Conservation (phyloP, 2,797 vertebrate species). For the Acropternis orthonyx region DNA sequence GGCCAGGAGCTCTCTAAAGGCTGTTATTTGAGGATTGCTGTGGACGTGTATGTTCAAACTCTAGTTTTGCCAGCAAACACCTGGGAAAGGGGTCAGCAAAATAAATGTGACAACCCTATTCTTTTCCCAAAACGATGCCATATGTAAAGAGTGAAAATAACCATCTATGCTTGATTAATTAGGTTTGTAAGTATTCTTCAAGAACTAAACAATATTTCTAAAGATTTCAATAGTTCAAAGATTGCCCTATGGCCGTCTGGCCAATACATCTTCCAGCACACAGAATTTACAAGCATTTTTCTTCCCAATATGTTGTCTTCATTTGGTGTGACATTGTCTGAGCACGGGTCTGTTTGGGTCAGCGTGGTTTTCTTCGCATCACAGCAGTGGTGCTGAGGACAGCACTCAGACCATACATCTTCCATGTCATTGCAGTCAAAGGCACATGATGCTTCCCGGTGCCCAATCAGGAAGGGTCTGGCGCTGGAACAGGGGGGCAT, state of each 20-base stretch:
- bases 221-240: constrained; percentile 86
- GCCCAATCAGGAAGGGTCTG: constrained; percentile 78
- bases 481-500: constrained; percentile 76
- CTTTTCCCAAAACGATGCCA: constrained; percentile 73
- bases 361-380: constrained; percentile 80
- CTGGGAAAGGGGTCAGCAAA: constrained; percentile 71
- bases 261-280: constrained; percentile 83
- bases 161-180: constrained; percentile 85
- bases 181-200: constrained; percentile 85
- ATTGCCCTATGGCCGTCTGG: constrained; percentile 81
- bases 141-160: constrained; percentile 79
- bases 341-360: constrained; percentile 81
- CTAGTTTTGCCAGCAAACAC: constrained; percentile 58
- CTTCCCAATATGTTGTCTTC: constrained; percentile 84
- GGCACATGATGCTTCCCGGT: constrained; percentile 80
- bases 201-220: constrained; percentile 84
- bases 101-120: constrained; percentile 75
- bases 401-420: constrained; percentile 84
- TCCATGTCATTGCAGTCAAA: constrained; percentile 84
- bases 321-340: constrained; percentile 85
- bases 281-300: constrained; percentile 82
- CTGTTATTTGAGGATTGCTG: constrained; percentile 38
- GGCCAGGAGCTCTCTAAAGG: neutral
- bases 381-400: constrained; percentile 80
- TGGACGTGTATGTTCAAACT: constrained; percentile 51